phyloP scores from a whole-genome alignment of 2,113 vertebrate genomes.

The Saccopteryx leptura region DNA sequence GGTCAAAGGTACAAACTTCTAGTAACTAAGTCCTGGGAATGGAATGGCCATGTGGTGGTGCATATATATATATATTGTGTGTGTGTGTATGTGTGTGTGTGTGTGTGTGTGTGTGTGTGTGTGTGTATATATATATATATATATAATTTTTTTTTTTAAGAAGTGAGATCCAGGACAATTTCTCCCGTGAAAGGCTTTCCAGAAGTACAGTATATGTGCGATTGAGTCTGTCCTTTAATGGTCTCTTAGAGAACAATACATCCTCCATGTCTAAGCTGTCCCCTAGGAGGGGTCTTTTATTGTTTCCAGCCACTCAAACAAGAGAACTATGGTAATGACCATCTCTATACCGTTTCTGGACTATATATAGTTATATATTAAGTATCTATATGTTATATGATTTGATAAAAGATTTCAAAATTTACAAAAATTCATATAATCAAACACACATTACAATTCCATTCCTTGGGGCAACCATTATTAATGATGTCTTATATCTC shows the following conservation, averaged over 20 bases:
- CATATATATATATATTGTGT: neutral
- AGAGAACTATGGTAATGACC: neutral
- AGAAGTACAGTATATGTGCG: neutral
- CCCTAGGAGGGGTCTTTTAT: fast-evolving
- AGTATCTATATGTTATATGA: neutral
- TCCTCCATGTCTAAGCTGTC: neutral
- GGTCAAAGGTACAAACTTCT: neutral
- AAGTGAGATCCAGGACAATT: slow-evolving; percentile 13
- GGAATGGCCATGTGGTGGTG: neutral
- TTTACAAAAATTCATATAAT: neutral
- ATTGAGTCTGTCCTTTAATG: neutral
- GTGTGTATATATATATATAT: too few relatives aligned
- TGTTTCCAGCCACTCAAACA: neutral
- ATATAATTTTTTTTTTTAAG: neutral
- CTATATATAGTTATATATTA: neutral
- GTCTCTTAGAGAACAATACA: neutral
- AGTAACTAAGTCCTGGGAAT: neutral
- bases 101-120: too few relatives aligned
- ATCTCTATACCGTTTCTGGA: neutral
- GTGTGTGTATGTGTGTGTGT: too few relatives aligned
- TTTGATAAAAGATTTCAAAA: neutral
- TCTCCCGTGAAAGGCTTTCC: slow-evolving; percentile 2
- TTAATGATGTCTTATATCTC: neutral
- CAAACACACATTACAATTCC: neutral
- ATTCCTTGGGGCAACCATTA: neutral